Evolutionary conservation across 1,140 invertebrate genomes (phyloP), one percentile per base, ranked within the genome.

Genomic region (Geopemphigus sp.): DNA sequence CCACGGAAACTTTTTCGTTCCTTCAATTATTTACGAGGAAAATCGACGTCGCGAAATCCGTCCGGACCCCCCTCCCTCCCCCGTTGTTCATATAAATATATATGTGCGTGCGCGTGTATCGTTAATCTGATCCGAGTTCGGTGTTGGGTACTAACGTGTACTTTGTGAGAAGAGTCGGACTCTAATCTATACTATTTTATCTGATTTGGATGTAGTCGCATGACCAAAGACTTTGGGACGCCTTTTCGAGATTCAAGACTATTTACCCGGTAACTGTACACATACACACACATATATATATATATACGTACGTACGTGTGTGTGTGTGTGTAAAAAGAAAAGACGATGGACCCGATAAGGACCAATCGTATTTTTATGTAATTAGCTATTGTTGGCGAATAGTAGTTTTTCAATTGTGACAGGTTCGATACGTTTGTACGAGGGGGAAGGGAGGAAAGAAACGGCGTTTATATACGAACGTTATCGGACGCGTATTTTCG

Each of bases 391-490:
- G 68, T 72, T 72, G 68, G 68, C 68, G 29, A 53, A 17, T 26
- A 72, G 68, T n/a, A 54, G 68, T 72, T 72, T 54, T 72, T 72
- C 68, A 54, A 72, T 72, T 54, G 17, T 72, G 68, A 72, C 68
- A 29, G 68, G 47, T n/a, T 47, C 24, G 50, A 29, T 72, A 29
- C 8, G 39, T 47, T 22, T 14, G 12, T 39, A 66, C 4, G 12
- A 50, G 1, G 14, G 12, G 14, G 14, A 50, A 12, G 14, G 12
- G 15, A 70, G 29, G 26, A 26, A 17, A 53, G 26, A 70, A 70
- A 26, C 3, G 17, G 32, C 32, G 32, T 8, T n/a, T n/a, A n/a
- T n/a, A 8, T 8, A 8, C 32, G 32, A 39, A 4, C 32, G 8
- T 39, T 39, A 39, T 39, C 32, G 32, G n/a, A n/a, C 45, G 22